These are phyloP conservation scores for Caenorhabditis wallacei DNA, from an alignment of 2,888 invertebrate genomes.

Conservation along the genomic window DNA sequence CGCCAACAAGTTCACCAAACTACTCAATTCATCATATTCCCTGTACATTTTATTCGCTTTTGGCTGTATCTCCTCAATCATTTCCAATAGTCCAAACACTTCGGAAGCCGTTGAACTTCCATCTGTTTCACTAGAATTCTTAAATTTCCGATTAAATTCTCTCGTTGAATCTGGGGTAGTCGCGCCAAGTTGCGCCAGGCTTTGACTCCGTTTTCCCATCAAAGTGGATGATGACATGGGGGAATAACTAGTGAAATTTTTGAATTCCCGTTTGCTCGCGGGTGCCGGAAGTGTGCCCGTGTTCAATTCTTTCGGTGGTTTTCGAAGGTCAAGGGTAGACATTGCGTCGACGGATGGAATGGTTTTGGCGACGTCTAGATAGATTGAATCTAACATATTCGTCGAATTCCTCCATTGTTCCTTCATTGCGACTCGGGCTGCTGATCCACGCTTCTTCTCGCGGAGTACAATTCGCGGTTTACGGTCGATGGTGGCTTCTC, in stretches of 20 bases:
- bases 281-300: constrained; percentile 52
- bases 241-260: constrained; percentile 39
- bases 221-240: constrained; percentile 49
- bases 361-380: constrained; percentile 79
- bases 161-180: constrained; percentile 48
- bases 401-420: constrained; percentile 82
- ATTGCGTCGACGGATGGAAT: constrained; percentile 81
- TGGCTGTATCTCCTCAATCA: constrained; percentile 72
- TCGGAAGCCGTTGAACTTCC: constrained; percentile 9
- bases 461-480: constrained; percentile 70
- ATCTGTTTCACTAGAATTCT: constrained; percentile 24
- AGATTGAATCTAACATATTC: constrained; percentile 79
- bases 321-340: constrained; percentile 67
- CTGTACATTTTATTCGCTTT: constrained; percentile 62
- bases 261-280: constrained; percentile 6
- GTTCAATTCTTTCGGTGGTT: constrained; percentile 10
- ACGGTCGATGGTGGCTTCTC: constrained; percentile 58
- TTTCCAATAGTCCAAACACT: constrained; percentile 64
- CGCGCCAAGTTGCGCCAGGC: constrained; percentile 66
- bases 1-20: constrained; percentile 74
- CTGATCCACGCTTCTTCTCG: constrained; percentile 73
- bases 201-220: constrained; percentile 63
- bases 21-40: constrained; percentile 76
- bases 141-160: constrained; percentile 57
- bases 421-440: constrained; percentile 73